phyloP scores from a whole-genome alignment of 2,797 vertebrate species.

The Phataginus tetradactyla region DNA sequence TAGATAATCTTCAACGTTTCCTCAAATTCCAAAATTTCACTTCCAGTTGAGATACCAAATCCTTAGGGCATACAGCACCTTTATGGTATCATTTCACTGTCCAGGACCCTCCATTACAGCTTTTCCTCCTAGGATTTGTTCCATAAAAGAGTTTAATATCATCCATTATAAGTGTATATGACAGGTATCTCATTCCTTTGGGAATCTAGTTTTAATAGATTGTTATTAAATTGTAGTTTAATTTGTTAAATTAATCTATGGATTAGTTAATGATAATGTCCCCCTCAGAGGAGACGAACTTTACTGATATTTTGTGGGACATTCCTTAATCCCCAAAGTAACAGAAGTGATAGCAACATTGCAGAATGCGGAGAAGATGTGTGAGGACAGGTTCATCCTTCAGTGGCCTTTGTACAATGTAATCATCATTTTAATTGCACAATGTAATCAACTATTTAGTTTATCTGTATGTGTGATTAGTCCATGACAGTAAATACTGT shows the following conservation, averaged over 20 bases:
- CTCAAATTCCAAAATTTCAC: not conserved
- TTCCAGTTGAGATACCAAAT: not conserved
- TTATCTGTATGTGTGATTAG: not conserved
- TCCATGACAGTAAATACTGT: not conserved
- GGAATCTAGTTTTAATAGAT: constrained; percentile 19
- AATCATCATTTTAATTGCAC: not conserved
- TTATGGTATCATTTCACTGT: not conserved
- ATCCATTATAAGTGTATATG: not conserved
- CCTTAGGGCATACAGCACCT: not conserved
- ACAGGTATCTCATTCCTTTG: not conserved
- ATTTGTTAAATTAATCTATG: not conserved
- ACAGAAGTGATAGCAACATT: not conserved
- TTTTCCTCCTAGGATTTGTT: not conserved
- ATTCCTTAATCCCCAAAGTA: not conserved
- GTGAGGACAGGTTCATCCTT: not conserved
- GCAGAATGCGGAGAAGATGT: not conserved
- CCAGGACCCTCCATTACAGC: not conserved
- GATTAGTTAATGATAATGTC: not conserved
- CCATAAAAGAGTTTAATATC: constrained; percentile 8
- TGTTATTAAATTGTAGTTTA: not conserved
- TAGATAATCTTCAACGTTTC: not conserved
- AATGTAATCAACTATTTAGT: not conserved
- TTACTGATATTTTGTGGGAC: not conserved
- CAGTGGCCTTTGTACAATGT: not conserved
- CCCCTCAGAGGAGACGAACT: not conserved